Evolutionary conservation across 2,797 vertebrate species (phyloP), one percentile per base, ranked within the genome.

Genomic region (Molossus alvarezi): DNA sequence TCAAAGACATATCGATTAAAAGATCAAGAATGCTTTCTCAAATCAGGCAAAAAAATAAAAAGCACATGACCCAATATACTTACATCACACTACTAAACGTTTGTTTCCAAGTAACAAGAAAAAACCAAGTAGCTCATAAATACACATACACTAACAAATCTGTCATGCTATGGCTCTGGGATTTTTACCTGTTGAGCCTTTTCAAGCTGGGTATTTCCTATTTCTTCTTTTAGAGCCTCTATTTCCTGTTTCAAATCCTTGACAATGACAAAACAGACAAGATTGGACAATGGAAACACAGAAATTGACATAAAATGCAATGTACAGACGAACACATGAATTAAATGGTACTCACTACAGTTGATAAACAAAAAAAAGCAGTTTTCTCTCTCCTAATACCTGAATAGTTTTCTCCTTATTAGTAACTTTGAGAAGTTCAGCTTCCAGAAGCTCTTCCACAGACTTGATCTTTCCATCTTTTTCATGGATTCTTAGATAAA

Each of bases 221-320:
- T 95, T 98, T 99, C 99, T 98, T 98, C 98, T 98, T 99, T 99
- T 98, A 99, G 98, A 98, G 98, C 95, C 95, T 98, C 98, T 98
- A 99, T 98, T 98, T 99, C 99, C 98, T 99, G 98, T 98, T 99
- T 98, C 98, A 99, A 99, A 98, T 98, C 98, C 99, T 99, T 98
- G 98, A 98, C 98, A 98, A 98, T 98, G 98, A 98, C 95, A 98
- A 98, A 98, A 98, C 98, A 98, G 97, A 98, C 98, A 98, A 97
- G 96, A 98, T 99, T 98, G 98, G 98, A 98, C 98, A 98, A 98
- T 98, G 98, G 98, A 98, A 98, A 98, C 98, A 98, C 87, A 97
- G 94, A 97, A 93, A 90, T 97, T 97, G 95, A 98, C 97, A 92
- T 57, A 96, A 96, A 95, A 98, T 90, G 97, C 96, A 97, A 97